Percentiles rank a stretch among this genome's conserved stretches.
Conservation (phyloP, 2,113 vertebrate species). For the Meriones unguiculatus region DNA sequence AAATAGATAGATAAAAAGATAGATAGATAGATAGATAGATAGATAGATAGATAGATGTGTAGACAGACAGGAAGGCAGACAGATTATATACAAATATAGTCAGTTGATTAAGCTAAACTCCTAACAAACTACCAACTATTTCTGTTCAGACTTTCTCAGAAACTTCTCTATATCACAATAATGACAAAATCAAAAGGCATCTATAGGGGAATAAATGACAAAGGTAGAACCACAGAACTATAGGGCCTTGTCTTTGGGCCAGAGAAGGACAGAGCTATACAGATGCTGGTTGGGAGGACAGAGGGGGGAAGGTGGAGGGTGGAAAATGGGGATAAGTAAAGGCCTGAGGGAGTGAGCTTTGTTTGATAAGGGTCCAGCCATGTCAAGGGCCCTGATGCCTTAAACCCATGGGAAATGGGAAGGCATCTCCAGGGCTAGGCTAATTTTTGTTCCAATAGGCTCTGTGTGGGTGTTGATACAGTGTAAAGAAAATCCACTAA, state of each 20-base stretch:
- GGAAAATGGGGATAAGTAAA: background rate
- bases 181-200: background rate
- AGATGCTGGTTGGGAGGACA: background rate
- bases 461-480: background rate
- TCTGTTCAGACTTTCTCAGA: background rate
- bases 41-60: too few relatives aligned
- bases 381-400: background rate
- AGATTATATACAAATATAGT: background rate
- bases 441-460: background rate
- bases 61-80: background rate
- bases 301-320: background rate
- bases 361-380: background rate
- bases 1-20: background rate
- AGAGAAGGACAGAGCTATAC: background rate
- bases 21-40: background rate
- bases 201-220: background rate
- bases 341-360: too few relatives aligned
- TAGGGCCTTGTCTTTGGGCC: background rate
- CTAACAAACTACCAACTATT: background rate
- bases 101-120: background rate
- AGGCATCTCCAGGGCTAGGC: background rate
- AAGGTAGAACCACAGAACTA: background rate
- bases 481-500: background rate
- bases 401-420: background rate
- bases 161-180: background rate